Base-by-base conservation (phyloP, 2,797 vertebrate genomes). In the Huso huso region DNA sequence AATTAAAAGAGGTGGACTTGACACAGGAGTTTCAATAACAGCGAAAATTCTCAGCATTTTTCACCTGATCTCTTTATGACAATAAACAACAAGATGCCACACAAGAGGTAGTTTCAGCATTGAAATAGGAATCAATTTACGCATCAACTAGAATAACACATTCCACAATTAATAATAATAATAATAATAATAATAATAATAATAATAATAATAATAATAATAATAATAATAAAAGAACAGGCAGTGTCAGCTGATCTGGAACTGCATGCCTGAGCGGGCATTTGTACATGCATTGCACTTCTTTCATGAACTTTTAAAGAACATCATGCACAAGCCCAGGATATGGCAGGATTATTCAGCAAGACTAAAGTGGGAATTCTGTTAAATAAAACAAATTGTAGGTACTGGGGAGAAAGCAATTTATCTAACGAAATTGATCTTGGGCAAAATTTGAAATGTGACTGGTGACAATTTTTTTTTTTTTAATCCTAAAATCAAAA, bases 51-150 rank as follows among this genome's bases (percentile, higher is more conserved):
- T 37, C 23, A 37, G 23, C 2, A 37, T 37, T 37, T 37, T 86
- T 79, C 84, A 84, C 82, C 85, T 79, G 81, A 83, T 78, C 85
- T 79, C 81, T 86, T 83, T 81, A 84, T 86, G 87, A 87, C 84
- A 77, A 73, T 72, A 80, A 78, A 73, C 76, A 87, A 88, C 84
- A 89, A 84, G 89, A 92, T 88, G 88, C 90, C 88, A 88, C 87
- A 85, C 79, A 85, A 89, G 94, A 97, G 95, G 95, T 97, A 97
- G 95, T 95, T 94, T 95, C 84, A 87, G 88, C 86, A 87, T 78
- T 83, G 84, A 92, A 92, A 92, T 89, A 76, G 82, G 87, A 90
- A 88, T 92, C 85, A 87, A 87, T 87, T 78, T 76, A 77, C 82
- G 73, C 83, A 86, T 88, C 81, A 87, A 82, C 84, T 90, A 91